Evolutionary conservation across 2,113 vertebrate species (phyloP).

Genomic region (Ciconia stormi): DNA sequence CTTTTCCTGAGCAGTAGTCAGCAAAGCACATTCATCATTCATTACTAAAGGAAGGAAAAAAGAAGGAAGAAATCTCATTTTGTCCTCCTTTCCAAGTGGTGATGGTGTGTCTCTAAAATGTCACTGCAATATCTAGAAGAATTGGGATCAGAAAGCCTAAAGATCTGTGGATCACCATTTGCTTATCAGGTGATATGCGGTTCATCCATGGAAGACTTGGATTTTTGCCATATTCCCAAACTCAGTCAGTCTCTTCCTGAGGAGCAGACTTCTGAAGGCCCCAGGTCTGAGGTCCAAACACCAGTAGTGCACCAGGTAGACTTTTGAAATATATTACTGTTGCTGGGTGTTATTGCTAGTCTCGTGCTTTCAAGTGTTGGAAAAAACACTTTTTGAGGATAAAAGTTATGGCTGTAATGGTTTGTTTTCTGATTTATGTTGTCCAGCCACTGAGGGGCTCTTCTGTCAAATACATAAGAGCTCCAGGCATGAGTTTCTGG

Average conservation of each 20-base stretch:
- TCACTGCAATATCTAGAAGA: neutral
- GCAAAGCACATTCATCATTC: neutral
- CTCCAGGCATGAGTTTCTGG: neutral
- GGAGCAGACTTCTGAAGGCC: neutral
- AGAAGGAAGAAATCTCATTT: neutral
- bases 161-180: neutral
- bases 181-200: neutral
- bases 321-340: neutral
- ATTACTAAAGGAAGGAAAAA: neutral
- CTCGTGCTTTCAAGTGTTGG: neutral
- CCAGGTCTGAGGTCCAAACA: neutral
- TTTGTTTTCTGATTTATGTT: neutral
- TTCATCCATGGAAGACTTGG: neutral
- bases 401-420: neutral
- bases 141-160: neutral
- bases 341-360: neutral
- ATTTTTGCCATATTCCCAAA: neutral
- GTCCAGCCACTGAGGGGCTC: neutral
- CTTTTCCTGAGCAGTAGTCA: neutral
- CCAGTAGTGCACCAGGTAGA: neutral
- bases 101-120: neutral
- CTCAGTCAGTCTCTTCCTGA: neutral
- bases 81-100: neutral
- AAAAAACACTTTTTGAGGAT: neutral
- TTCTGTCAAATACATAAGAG: neutral